Evolutionary conservation across 2,797 vertebrate species (phyloP), one percentile per base, ranked within the genome.

Genomic region (Myiotriccus ornatus): DNA sequence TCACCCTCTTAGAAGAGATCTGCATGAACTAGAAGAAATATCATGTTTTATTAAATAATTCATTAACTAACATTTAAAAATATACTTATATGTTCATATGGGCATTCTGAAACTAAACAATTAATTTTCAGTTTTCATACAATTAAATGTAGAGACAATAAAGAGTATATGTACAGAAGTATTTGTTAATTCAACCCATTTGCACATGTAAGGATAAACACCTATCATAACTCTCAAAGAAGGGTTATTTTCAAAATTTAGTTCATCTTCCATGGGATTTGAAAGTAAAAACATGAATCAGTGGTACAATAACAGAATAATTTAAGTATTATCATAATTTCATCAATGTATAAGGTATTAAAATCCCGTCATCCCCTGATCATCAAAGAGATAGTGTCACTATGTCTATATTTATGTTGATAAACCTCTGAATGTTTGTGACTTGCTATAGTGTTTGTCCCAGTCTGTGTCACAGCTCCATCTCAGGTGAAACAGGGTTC

Each of bases 331-430:
- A 56, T 17, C 7, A 60, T 17, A 3, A 79, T 85, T 83, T 67
- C 2, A 22, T 65, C 7, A 35, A 12, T 14, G 4, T 22, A 46
- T 30, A 28, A 46, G 5, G 3, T 53, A 49, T 27, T 82, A 57
- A 73, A 68, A 20, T 0, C 1, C 8, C 14, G 5, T 80, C 16
- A 63, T 37, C 20, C 57, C 59, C 27, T 4, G 1, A 10, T 34
- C 7, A 65, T 73, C 10, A 55, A 65, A 50, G 18, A 84, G 13
- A 47, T 30, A 34, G 4, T 57, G 23, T 44, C 46, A 80, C 5
- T 52, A 10, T 49, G 6, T 34, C 5, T n/a, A 11, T 23, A 21
- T 39, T 67, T 69, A 34, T 25, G 4, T 27, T 25, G 39, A 55
- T 59, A 89, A 70, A 43, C 10, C 14, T 56, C 49, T 52, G 21